phyloP scores from a whole-genome alignment of 1,140 invertebrate species.

The Calephelis virginiensis region DNA sequence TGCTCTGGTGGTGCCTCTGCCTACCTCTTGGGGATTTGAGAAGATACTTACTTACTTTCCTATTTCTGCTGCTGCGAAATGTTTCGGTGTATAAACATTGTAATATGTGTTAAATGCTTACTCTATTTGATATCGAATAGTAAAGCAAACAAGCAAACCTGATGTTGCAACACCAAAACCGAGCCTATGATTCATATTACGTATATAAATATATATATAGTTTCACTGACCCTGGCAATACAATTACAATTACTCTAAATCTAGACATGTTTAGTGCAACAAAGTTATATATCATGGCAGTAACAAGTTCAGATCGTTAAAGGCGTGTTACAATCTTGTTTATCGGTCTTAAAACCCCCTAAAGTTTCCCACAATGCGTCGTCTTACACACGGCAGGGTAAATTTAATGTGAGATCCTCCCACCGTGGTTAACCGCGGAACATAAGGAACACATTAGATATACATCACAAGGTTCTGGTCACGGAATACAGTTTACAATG shows the following conservation, averaged over 20 bases:
- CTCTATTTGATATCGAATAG: no score
- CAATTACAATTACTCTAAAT: background rate
- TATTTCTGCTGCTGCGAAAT: no score
- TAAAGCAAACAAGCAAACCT: no score
- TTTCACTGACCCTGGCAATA: background rate
- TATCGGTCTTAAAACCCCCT: conserved; percentile 26
- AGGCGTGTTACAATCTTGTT: conserved; percentile 26
- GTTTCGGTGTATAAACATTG: no score
- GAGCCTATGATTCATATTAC: background rate
- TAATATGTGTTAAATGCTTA: no score
- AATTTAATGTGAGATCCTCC: conserved; percentile 24
- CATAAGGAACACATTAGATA: conserved; percentile 12
- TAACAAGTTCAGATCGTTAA: conserved; percentile 26
- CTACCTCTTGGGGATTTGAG: no score
- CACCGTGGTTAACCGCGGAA: conserved; percentile 20
- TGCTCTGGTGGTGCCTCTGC: no score
- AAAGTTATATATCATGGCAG: conserved; percentile 19
- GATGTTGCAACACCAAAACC: no score
- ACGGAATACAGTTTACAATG: background rate
- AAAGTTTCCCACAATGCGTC: conserved; percentile 26
- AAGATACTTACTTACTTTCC: no score
- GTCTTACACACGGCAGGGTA: conserved; percentile 25
- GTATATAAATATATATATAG: background rate
- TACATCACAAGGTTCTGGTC: background rate
- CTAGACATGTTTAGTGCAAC: conserved; percentile 4